Percentiles rank a stretch among this genome's conserved stretches.
phyloP scores from a whole-genome alignment of 2,888 invertebrate species.

The Lathronympha strigana region DNA sequence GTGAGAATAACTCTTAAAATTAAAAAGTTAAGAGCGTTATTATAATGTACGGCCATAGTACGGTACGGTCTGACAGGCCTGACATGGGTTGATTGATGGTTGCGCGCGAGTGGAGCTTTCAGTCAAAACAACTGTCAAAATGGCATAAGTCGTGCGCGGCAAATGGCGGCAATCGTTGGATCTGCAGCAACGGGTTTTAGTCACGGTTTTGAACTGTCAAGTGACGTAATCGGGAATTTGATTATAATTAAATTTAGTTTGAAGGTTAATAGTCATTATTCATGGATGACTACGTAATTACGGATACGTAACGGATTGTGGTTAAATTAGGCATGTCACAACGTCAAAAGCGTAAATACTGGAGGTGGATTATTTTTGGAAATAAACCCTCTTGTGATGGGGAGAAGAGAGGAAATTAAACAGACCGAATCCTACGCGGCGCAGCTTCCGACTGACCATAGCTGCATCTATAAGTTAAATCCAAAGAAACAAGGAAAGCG shows the following conservation, averaged over 20 bases:
- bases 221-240: not conserved
- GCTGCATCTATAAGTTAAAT: no score
- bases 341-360: no score
- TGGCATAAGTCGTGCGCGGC: slow-evolving; percentile 20
- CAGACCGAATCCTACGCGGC: no score
- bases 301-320: no score
- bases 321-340: no score
- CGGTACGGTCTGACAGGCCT: slow-evolving; percentile 9
- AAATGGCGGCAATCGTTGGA: not conserved
- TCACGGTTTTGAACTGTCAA: not conserved
- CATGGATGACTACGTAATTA: no score
- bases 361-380: no score
- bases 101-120: slow-evolving; percentile 15
- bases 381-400: no score
- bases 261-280: no score
- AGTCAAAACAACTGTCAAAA: slow-evolving; percentile 30
- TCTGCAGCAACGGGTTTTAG: slow-evolving; percentile 12
- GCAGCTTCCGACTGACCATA: no score
- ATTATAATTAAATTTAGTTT: not conserved
- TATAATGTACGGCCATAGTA: not conserved
- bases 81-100: slow-evolving; percentile 31
- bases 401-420: no score
- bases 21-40: not conserved
- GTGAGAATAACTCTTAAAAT: slow-evolving; percentile 1
- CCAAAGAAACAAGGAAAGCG: no score